These are phyloP conservation scores for Palythoa caribaeorum DNA, from an alignment of 92 coral and sea anemone genomes.

Conservation along the genomic window DNA sequence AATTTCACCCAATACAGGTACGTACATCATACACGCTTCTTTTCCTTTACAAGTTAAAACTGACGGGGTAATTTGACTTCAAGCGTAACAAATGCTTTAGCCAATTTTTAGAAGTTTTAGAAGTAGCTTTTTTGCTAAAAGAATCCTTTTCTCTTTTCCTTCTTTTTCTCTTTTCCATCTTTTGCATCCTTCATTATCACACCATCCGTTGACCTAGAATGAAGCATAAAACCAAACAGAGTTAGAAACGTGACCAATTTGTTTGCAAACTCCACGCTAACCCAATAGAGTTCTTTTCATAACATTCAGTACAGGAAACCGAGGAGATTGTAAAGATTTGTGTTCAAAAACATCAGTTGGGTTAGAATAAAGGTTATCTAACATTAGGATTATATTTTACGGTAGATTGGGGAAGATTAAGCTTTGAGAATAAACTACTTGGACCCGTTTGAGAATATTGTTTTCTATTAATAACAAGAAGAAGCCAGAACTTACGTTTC, in stretches of 20 bases:
- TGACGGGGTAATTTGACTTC: not conserved
- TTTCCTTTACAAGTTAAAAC: not conserved
- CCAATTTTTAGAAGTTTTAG: not conserved
- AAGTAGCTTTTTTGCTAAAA: slow-evolving; percentile 59
- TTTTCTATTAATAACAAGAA: too few species aligned
- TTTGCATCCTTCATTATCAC: slow-evolving; percentile 72
- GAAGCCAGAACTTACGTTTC: too few species aligned
- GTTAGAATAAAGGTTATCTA: too few species aligned
- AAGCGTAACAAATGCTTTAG: not conserved
- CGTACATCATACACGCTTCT: not conserved
- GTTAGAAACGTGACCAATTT: not conserved
- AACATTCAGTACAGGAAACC: too few species aligned
- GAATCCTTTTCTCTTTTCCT: slow-evolving; percentile 92
- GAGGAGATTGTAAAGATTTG: too few species aligned
- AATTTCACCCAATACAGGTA: not conserved
- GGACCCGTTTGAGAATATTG: too few species aligned
- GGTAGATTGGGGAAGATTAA: too few species aligned
- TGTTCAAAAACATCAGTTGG: too few species aligned
- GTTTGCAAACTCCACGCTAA: too few species aligned
- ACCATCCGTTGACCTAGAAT: slow-evolving; percentile 84
- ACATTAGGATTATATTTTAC: too few species aligned
- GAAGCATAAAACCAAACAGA: not conserved
- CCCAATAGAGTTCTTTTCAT: too few species aligned
- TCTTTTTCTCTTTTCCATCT: slow-evolving; percentile 76
- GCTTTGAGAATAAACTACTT: too few species aligned